A percentile compares a stretch with the other conserved stretches of the same genome.
Evolutionary conservation across 2,888 invertebrate species (phyloP).

Genomic region (Drosophila rubida): DNA sequence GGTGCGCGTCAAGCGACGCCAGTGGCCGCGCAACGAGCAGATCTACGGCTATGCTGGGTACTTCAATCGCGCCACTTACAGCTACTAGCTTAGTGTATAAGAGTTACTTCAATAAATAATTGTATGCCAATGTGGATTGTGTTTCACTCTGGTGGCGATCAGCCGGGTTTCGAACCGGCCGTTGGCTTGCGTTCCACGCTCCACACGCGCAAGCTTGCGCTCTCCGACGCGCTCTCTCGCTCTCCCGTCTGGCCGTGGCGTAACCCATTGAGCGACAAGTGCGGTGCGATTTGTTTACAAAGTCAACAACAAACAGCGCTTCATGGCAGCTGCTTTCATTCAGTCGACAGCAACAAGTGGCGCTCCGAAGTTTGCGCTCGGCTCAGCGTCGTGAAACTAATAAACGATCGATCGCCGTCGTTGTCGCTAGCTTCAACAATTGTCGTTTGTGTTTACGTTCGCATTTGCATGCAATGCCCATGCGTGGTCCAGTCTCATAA

Average conservation of each 20-base stretch:
- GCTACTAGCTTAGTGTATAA: conserved; percentile 43
- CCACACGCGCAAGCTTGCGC: conserved; percentile 33
- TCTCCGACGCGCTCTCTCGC: conserved; percentile 9
- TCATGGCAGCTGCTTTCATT: conserved; percentile 43
- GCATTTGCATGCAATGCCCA: conserved; percentile 8
- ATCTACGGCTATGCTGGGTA: conserved; percentile 74
- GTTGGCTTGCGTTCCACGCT: conserved; percentile 61
- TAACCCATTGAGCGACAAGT: conserved; percentile 13
- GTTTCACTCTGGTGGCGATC: background rate
- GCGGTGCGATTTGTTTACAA: conserved; percentile 64
- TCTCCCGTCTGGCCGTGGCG: background rate
- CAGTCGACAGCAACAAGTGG: conserved; percentile 60
- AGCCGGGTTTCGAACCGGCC: conserved; percentile 42
- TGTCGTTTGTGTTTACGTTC: conserved; percentile 15
- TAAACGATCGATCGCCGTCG: conserved; percentile 13
- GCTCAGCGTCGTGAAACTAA: conserved; percentile 29
- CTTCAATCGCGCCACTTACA: conserved; percentile 66
- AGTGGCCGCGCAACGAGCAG: conserved; percentile 72
- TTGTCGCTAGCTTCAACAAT: conserved; percentile 19
- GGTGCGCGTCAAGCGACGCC: conserved; percentile 66
- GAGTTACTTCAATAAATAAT: conserved; percentile 2
- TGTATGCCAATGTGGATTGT: background rate
- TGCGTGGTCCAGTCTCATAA: background rate
- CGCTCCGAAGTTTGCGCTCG: conserved; percentile 55
- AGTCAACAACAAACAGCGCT: conserved; percentile 46